Evolutionary conservation across 2,888 invertebrate species (phyloP).

Genomic region (Ferdinandea cuprea): DNA sequence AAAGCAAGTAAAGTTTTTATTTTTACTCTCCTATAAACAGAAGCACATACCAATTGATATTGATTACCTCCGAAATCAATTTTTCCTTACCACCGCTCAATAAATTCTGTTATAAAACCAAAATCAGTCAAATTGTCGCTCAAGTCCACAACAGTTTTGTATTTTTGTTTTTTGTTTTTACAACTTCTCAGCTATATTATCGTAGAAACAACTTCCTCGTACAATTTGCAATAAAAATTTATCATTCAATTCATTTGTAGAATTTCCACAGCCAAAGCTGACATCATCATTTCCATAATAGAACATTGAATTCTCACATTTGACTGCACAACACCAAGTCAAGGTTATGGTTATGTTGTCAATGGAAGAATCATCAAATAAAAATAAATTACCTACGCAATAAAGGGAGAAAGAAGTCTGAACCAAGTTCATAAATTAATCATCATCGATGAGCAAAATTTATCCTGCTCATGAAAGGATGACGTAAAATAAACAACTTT

Average conservation of each 20-base stretch:
- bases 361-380: slow-evolving; percentile 25
- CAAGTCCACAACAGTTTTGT: too few relatives aligned
- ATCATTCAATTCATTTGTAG: slow-evolving; percentile 42
- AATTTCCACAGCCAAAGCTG: slow-evolving; percentile 8
- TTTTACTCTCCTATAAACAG: too few relatives aligned
- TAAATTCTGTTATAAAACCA: too few relatives aligned
- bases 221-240: slow-evolving; percentile 42
- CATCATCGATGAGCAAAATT: slow-evolving; percentile 13
- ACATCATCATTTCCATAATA: slow-evolving; percentile 26
- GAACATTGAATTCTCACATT: slow-evolving; percentile 16
- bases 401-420: neutral
- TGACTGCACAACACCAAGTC: slow-evolving; percentile 8
- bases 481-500: slow-evolving; percentile 3
- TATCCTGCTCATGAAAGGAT: slow-evolving; percentile 21
- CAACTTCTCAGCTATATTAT: neutral
- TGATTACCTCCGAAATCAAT: neutral
- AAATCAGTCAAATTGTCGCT: too few relatives aligned
- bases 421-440: slow-evolving; percentile 37
- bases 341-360: slow-evolving; percentile 22
- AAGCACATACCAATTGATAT: too few relatives aligned
- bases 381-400: slow-evolving; percentile 35
- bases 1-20: too few relatives aligned
- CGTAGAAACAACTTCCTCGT: slow-evolving; percentile 20
- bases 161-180: neutral
- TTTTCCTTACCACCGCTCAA: neutral